phyloP scores from a whole-genome alignment of 2,113 vertebrate genomes.

The Micronycteris hirsuta region DNA sequence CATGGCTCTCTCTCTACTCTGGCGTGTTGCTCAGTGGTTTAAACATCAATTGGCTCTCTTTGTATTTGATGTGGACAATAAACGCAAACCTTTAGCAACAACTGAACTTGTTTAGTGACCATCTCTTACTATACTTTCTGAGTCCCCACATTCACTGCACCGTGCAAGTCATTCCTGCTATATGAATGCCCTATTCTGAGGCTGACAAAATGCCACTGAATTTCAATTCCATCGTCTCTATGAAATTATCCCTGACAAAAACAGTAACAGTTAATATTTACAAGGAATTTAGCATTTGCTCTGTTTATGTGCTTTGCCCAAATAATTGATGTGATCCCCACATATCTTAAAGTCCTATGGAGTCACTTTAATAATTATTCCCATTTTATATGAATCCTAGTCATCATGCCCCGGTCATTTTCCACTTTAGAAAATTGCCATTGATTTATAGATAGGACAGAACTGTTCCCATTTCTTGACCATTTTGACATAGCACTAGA shows the following conservation, averaged over 20 bases:
- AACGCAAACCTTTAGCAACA: background rate
- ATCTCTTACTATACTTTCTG: background rate
- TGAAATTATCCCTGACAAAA: background rate
- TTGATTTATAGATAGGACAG: background rate
- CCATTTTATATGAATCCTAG: background rate
- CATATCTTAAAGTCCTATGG: background rate
- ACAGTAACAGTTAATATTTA: background rate
- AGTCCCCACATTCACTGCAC: background rate
- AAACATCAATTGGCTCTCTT: background rate
- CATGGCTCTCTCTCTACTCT: conserved; percentile 13
- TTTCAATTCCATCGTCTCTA: background rate
- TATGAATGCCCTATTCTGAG: background rate
- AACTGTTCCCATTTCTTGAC: background rate
- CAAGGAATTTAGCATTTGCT: background rate
- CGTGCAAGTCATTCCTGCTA: background rate
- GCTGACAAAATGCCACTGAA: background rate
- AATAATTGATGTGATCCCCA: background rate
- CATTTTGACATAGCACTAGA: background rate
- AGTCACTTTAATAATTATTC: background rate
- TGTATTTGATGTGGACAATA: conserved; percentile 20
- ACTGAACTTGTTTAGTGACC: background rate
- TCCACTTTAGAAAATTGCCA: background rate
- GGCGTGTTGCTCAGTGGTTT: background rate
- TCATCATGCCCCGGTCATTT: background rate
- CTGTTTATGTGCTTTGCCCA: background rate